phyloP scores from a whole-genome alignment of 35 echinoderm and acorn worm genomes.

The Nesometra sesokonis region DNA sequence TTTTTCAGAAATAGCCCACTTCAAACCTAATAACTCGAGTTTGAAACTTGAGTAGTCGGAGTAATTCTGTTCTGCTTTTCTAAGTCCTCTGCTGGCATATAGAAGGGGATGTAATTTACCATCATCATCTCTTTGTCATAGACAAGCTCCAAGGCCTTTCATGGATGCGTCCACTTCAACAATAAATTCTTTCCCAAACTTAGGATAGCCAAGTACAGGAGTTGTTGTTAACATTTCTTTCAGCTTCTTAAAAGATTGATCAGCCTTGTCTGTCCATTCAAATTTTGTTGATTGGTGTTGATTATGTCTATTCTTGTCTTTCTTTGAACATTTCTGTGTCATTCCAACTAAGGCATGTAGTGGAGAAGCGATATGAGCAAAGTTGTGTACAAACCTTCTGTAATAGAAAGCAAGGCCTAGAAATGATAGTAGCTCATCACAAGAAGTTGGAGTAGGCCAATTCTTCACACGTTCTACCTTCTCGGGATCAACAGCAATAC shows the following conservation, averaged over 20 bases:
- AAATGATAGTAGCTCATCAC: constrained; percentile 2
- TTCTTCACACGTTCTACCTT: background rate
- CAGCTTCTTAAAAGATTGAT: too few species aligned
- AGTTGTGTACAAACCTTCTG: background rate
- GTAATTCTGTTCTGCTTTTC: constrained; percentile 6
- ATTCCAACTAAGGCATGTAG: background rate
- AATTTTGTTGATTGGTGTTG: too few species aligned
- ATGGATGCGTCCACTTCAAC: too few species aligned
- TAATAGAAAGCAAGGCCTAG: constrained; percentile 22
- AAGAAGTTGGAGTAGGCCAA: constrained; percentile 6
- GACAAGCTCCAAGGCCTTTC: too few species aligned
- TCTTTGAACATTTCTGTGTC: background rate
- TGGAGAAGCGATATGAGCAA: background rate
- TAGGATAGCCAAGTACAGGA: too few species aligned
- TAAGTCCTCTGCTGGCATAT: background rate
- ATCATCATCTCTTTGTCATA: too few species aligned
- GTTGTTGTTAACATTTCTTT: too few species aligned
- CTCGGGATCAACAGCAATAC: constrained; percentile 9
- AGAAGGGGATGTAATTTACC: too few species aligned
- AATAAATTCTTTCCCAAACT: too few species aligned
- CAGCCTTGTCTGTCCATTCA: too few species aligned
- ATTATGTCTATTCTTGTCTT: too few species aligned
- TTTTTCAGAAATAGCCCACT: constrained; percentile 34
- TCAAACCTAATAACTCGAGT: constrained; percentile 3
- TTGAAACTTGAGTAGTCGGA: constrained; percentile 32